Percentiles rank a stretch among this genome's conserved stretches.
Evolutionary conservation across 2,113 vertebrate species (phyloP).

Genomic region (Pogona vitticeps): DNA sequence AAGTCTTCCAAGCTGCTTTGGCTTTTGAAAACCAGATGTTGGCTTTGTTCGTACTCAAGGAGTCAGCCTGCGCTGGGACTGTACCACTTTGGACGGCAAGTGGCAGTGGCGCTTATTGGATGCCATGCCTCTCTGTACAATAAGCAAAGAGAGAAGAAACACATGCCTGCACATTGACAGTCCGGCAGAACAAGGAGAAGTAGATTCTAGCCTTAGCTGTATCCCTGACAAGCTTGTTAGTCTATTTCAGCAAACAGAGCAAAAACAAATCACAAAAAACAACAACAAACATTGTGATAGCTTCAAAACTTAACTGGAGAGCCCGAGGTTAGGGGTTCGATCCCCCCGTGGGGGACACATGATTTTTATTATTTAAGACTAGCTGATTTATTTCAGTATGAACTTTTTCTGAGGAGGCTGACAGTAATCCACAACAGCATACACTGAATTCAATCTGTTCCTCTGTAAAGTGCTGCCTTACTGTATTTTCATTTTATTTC

Average conservation of each 20-base stretch:
- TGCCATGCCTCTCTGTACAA: neutral
- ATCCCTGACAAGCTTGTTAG: neutral
- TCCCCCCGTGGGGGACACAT: no score
- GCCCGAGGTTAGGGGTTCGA: no score
- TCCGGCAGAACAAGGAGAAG: neutral
- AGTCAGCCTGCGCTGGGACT: neutral
- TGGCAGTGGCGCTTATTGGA: neutral
- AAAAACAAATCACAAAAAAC: no score
- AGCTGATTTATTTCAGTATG: no score
- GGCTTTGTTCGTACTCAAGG: neutral
- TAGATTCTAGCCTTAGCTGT: neutral
- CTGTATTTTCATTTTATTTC: neutral
- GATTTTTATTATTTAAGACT: no score
- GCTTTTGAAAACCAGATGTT: neutral
- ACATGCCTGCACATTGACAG: neutral
- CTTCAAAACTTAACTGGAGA: no score
- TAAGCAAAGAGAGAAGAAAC: neutral
- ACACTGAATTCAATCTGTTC: neutral
- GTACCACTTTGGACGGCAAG: neutral
- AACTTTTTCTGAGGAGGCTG: no score
- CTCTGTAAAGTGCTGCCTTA: neutral
- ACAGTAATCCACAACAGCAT: neutral
- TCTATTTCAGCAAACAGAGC: no score
- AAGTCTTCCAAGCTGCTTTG: neutral
- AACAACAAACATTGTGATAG: no score